These are phyloP conservation scores for Ernsta delagoae DNA, from an alignment of 2,888 invertebrate genomes.

Conservation along the genomic window DNA sequence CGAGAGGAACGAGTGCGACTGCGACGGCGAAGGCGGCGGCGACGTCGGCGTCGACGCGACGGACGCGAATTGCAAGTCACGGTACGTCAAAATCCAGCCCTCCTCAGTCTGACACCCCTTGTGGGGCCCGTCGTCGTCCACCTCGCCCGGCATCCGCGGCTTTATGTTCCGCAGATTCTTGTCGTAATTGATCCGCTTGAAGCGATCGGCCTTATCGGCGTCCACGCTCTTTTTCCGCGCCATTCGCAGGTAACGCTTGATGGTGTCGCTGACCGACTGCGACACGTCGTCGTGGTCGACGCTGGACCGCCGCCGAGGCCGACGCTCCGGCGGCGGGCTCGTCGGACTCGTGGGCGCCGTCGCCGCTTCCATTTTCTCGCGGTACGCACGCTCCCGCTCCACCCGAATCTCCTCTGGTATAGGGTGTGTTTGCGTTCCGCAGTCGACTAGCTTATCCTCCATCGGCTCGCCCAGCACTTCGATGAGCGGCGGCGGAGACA, in stretches of 20 bases:
- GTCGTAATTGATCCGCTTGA: constrained; percentile 95
- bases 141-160: constrained; percentile 90
- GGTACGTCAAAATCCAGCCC: constrained; percentile 87
- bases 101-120: constrained; percentile 92
- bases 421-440: constrained; percentile 86
- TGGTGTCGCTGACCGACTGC: constrained; percentile 94
- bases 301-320: constrained; percentile 88
- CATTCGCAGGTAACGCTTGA: constrained; percentile 94
- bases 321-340: constrained; percentile 68
- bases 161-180: constrained; percentile 93
- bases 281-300: constrained; percentile 94
- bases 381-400: constrained; percentile 77
- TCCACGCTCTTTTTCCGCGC: constrained; percentile 94
- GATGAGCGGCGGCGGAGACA: constrained; percentile 88
- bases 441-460: constrained; percentile 80
- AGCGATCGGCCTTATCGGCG: constrained; percentile 91
- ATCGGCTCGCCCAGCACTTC: constrained; percentile 87
- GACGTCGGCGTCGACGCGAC: constrained; percentile 78
- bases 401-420: constrained; percentile 83
- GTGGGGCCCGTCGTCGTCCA: constrained; percentile 90
- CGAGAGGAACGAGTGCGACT: constrained; percentile 76
- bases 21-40: constrained; percentile 78
- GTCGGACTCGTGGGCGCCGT: constrained; percentile 74
- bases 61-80: constrained; percentile 68
- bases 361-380: constrained; percentile 70